A percentile compares a stretch with the other conserved stretches of the same genome.
Conservation (phyloP, 2,113 vertebrate genomes). For the Suricata suricatta region DNA sequence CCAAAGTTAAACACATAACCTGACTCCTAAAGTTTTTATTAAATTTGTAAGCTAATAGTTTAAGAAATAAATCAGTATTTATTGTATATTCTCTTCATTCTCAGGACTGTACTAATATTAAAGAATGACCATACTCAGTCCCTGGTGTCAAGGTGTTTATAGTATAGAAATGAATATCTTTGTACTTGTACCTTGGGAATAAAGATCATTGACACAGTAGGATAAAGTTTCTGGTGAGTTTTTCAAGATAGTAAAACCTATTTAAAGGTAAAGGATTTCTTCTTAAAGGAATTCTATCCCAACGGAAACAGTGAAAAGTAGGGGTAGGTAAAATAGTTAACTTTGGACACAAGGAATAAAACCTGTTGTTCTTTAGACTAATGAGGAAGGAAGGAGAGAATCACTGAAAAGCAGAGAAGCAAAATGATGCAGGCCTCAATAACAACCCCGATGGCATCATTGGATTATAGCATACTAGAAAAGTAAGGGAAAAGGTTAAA, state of each 20-base stretch:
- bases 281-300: neutral
- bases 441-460: neutral
- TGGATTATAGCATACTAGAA: neutral
- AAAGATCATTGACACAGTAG: neutral
- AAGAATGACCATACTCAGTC: neutral
- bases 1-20: too few species aligned
- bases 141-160: slow-evolving; percentile 51
- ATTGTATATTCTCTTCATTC: neutral
- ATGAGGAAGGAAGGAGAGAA: neutral
- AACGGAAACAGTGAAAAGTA: neutral
- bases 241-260: neutral
- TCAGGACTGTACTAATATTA: neutral
- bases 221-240: slow-evolving; percentile 20
- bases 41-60: slow-evolving; percentile 7
- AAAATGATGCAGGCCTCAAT: neutral
- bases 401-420: neutral
- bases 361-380: neutral
- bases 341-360: neutral
- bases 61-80: slow-evolving; percentile 7
- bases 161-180: slow-evolving; percentile 12
- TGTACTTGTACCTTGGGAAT: neutral
- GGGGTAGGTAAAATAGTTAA: neutral
- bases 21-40: slow-evolving; percentile 13
- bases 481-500: neutral
- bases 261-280: neutral